phyloP scores from a whole-genome alignment of 2,797 vertebrate genomes.

The Mycteria americana region DNA sequence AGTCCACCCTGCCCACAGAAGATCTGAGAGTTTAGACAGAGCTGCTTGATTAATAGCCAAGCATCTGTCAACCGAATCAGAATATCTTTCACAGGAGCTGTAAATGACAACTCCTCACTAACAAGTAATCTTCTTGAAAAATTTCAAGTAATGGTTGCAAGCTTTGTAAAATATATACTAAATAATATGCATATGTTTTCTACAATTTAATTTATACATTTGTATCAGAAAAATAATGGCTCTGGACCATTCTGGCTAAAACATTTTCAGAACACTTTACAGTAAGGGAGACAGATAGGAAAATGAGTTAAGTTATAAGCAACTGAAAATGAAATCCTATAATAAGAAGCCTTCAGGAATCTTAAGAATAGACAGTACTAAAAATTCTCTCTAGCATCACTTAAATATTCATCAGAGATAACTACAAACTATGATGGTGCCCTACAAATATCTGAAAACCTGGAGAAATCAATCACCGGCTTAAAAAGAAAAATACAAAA shows the following conservation, averaged over 20 bases:
- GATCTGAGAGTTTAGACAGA: not conserved
- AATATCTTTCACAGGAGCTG: not conserved
- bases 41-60: not conserved
- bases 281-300: not conserved
- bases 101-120: not conserved
- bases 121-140: not conserved
- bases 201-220: not conserved
- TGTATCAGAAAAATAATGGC: not conserved
- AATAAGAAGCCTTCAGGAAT: not conserved
- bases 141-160: not conserved
- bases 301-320: not conserved
- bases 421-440: not conserved
- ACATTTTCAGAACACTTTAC: not conserved
- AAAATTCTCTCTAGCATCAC: not conserved
- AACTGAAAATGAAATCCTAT: not conserved
- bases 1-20: not conserved
- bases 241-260: not conserved
- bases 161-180: not conserved
- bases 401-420: not conserved
- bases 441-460: not conserved
- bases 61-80: not conserved
- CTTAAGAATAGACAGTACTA: not conserved
- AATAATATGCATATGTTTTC: not conserved
- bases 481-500: not conserved
- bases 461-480: not conserved